Conservation (phyloP, 2,113 vertebrate genomes). For the Damaliscus lunatus region DNA sequence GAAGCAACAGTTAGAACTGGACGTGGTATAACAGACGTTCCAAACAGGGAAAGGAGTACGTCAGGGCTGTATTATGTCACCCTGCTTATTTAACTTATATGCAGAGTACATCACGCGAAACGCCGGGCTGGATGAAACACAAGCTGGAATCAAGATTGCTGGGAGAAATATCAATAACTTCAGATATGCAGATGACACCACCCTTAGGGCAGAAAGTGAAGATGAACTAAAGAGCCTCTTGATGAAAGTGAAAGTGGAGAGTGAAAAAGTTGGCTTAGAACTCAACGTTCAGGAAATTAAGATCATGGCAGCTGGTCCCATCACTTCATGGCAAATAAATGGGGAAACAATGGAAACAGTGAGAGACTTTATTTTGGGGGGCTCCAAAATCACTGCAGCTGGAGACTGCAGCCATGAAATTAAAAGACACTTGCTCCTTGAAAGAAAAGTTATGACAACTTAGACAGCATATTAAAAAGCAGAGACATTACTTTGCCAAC, state of each 20-base stretch:
- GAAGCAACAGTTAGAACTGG: background rate
- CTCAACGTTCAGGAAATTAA: background rate
- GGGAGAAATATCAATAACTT: background rate
- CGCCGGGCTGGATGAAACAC: accelerated
- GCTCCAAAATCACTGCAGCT: background rate
- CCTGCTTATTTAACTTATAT: background rate
- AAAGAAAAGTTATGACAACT: background rate
- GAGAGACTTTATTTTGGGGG: accelerated
- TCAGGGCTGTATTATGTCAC: background rate
- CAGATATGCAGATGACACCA: background rate
- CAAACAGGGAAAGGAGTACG: background rate
- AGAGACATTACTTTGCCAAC: background rate
- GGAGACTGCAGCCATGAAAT: background rate
- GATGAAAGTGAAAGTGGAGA: background rate
- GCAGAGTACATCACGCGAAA: background rate
- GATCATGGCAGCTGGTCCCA: background rate
- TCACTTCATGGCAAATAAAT: background rate
- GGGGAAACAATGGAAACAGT: background rate
- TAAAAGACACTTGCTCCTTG: background rate
- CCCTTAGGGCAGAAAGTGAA: background rate
- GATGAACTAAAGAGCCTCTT: background rate
- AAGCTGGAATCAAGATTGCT: background rate
- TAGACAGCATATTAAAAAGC: background rate
- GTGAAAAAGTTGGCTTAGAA: background rate
- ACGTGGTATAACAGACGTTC: background rate